Evolutionary conservation across 2,888 invertebrate species (phyloP).

Genomic region (Drosophila kambysellisi): DNA sequence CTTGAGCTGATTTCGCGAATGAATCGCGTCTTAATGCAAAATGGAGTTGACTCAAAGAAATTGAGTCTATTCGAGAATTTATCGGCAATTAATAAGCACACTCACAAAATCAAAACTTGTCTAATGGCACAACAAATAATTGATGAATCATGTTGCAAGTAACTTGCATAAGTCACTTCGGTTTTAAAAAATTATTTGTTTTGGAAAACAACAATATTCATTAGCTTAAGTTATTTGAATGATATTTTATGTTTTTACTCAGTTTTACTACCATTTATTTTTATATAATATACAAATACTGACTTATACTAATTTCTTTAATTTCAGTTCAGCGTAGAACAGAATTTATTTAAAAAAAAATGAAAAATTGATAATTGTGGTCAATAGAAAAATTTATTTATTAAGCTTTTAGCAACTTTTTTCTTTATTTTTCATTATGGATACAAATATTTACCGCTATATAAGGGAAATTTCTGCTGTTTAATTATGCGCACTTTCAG

Average conservation of each 20-base stretch:
- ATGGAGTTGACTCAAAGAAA: slow-evolving; percentile 52
- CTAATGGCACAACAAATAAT: background rate
- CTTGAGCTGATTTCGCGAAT: slow-evolving; percentile 19
- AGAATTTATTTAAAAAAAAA: background rate
- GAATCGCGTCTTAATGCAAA: slow-evolving; percentile 25
- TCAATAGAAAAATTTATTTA: background rate
- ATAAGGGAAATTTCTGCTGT: background rate
- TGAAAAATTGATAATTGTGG: background rate
- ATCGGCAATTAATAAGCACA: slow-evolving; percentile 47
- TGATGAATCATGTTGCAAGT: slow-evolving; percentile 3
- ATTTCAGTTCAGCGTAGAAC: background rate
- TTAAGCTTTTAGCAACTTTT: background rate
- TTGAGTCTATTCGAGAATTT: slow-evolving; percentile 58
- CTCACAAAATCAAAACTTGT: slow-evolving; percentile 1
- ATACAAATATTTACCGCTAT: background rate
- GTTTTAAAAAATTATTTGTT: background rate
- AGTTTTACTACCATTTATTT: background rate
- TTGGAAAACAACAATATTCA: background rate
- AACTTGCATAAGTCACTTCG: slow-evolving; percentile 20
- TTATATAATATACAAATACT: background rate
- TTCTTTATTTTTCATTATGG: background rate
- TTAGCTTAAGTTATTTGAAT: background rate
- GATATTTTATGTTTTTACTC: background rate
- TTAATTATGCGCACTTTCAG: slow-evolving; percentile 1
- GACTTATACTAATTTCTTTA: background rate